Conservation (phyloP, 2,888 invertebrate species). For the Pseudococcus longispinus region DNA sequence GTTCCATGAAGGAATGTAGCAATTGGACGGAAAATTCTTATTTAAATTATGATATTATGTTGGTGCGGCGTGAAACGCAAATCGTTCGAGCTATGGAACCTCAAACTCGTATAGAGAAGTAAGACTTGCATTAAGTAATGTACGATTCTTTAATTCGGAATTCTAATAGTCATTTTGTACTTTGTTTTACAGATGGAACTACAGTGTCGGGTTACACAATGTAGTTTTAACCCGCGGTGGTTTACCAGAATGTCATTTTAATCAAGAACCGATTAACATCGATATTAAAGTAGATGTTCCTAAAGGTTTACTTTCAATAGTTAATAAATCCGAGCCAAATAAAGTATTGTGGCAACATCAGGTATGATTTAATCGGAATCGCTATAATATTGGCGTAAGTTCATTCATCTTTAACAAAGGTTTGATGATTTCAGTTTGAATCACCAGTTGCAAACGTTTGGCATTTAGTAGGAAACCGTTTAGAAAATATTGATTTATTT, state of each 20-base stretch:
- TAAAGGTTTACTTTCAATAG: constrained; percentile 75
- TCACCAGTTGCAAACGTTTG: constrained; percentile 88
- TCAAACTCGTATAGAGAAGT: constrained; percentile 83
- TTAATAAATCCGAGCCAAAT: constrained; percentile 69
- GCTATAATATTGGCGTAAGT: not conserved
- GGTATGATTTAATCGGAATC: constrained; percentile 64
- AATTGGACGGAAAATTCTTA: constrained; percentile 70
- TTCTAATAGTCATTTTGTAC: not conserved
- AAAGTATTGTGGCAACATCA: constrained; percentile 77
- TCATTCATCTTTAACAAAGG: not conserved
- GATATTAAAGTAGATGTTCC: constrained; percentile 74
- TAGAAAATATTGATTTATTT: constrained; percentile 78
- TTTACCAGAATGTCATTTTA: constrained; percentile 58
- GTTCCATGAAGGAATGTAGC: constrained; percentile 75
- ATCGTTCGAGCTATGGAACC: constrained; percentile 91
- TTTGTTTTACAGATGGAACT: constrained; percentile 79
- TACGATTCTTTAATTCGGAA: not conserved
- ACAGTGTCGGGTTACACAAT: constrained; percentile 90
- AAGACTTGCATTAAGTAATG: constrained; percentile 43
- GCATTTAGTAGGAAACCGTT: constrained; percentile 73
- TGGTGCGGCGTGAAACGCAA: constrained; percentile 82
- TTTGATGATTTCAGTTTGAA: constrained; percentile 69
- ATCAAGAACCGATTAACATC: constrained; percentile 63
- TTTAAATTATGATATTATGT: constrained; percentile 67
- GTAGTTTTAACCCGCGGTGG: constrained; percentile 66